Conservation (phyloP, 1,140 invertebrate genomes). For the Drosophila lacertosa region DNA sequence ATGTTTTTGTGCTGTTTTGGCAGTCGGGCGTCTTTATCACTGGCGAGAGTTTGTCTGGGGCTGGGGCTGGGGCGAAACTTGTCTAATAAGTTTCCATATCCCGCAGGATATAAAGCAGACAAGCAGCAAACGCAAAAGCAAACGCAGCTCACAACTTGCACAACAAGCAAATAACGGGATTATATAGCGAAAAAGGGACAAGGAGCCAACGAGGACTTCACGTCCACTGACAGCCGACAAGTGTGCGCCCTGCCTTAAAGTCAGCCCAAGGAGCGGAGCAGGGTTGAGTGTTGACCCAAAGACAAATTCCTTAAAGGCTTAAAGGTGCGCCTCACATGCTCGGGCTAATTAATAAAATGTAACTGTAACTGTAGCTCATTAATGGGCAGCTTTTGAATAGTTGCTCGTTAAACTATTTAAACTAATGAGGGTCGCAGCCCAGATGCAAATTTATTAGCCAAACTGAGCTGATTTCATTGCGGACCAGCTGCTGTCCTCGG, state of each 20-base stretch:
- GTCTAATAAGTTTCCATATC: constrained; percentile 77
- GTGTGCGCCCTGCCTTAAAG: too few relatives aligned
- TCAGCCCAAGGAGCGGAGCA: too few relatives aligned
- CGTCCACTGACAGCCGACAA: constrained; percentile 33
- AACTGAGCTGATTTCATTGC: constrained; percentile 61
- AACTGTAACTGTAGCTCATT: constrained; percentile 70
- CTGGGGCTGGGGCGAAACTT: constrained; percentile 42
- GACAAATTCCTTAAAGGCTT: constrained; percentile 67
- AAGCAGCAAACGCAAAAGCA: constrained; percentile 37
- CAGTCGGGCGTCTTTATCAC: constrained; percentile 64
- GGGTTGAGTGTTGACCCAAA: constrained; percentile 34
- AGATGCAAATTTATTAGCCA: constrained; percentile 62
- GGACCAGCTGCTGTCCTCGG: constrained; percentile 48
- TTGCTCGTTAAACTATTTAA: constrained; percentile 76
- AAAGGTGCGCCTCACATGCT: constrained; percentile 51
- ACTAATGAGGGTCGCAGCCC: constrained; percentile 69
- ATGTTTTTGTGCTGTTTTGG: constrained; percentile 51
- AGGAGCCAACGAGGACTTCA: constrained; percentile 4
- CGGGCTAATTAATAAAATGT: constrained; percentile 69
- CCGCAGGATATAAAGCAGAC: constrained; percentile 66
- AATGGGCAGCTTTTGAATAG: constrained; percentile 41
- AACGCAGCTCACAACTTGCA: constrained; percentile 46
- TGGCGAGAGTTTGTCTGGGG: constrained; percentile 31
- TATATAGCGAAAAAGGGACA: constrained; percentile 50
- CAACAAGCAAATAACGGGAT: constrained; percentile 64